Base-by-base conservation (phyloP, 2,888 invertebrate genomes). In the Aquatica leii region DNA sequence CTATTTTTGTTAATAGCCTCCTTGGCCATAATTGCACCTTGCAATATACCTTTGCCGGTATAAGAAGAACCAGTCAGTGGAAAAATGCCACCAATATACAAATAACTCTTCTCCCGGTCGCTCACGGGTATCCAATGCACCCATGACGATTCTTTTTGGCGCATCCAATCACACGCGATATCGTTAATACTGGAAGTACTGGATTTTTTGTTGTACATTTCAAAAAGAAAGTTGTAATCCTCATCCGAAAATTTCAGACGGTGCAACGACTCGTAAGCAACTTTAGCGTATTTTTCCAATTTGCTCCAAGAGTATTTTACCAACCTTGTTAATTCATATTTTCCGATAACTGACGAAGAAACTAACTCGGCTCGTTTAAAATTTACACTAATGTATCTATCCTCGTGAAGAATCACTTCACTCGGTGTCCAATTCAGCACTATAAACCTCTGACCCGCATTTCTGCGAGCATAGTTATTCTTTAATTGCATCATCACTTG, bases 371-470 rank as follows among this genome's bases (percentile, higher is more conserved):
- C 91, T 21, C 84, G 81, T 0, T 90, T 90, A 78, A 92, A 88
- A 11, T 84, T 81, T 0, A 93, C 84, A 18, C 83, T 82, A 1
- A 79, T 70, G 68, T 83, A 87, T 17, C 84, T 76, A 5, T 78
- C 76, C 35, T 82, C 81, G n/a, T 82, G 81, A 55, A 84, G 78
- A 20, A 88, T 84, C 24, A 88, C 82, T 50, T 85, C 84, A 40
- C 88, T 89, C 0, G 92, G 91, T 8, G 86, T 85, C 87, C 90
- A 90, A 73, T 87, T 86, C 65, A 92, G 82, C 58, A 92, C 84
- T 15, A 91, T 77, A 15, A 87, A 74, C 8, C 87, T 85, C 66
- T 81, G 77, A 55, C 69, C 65, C 8, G 68, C 53, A 14, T 72
- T 66, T 21, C 68, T 55, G 6, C 69, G 52, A 24, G 65, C 55